phyloP scores from a whole-genome alignment of 2,797 vertebrate species.

The Varecia variegata region DNA sequence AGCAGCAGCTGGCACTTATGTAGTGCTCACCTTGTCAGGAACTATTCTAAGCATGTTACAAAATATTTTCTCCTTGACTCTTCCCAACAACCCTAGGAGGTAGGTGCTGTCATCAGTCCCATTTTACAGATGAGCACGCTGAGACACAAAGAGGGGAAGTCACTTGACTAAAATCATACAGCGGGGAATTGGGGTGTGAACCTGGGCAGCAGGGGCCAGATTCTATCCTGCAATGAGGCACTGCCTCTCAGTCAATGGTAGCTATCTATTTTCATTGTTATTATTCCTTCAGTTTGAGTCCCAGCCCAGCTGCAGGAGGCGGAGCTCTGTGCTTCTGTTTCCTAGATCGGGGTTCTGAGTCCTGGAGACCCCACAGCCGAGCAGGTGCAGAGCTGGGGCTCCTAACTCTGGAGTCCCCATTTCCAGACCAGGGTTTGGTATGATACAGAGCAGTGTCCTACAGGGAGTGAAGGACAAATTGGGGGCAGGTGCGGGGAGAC shows the following conservation, averaged over 20 bases:
- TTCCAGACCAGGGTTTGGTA: background rate
- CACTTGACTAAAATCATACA: background rate
- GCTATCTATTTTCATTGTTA: background rate
- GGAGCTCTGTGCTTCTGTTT: background rate
- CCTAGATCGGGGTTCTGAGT: background rate
- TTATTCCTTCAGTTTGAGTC: background rate
- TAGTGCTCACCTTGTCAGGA: background rate
- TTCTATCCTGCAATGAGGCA: fast-evolving
- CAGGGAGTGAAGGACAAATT: background rate
- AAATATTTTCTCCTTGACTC: background rate
- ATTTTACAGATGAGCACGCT: constrained; percentile 1
- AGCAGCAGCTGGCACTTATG: background rate
- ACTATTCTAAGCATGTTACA: background rate
- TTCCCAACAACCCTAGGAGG: background rate
- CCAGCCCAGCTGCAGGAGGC: background rate
- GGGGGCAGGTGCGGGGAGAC: background rate
- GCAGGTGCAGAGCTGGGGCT: background rate
- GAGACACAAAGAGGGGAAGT: background rate
- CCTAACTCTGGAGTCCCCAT: background rate
- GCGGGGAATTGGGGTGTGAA: background rate
- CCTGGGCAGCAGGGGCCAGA: background rate
- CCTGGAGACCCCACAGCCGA: background rate
- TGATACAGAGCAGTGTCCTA: background rate
- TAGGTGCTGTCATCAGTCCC: background rate
- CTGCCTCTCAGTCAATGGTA: background rate